Conservation (phyloP, 2,113 vertebrate genomes). For the Amphiprion percula region DNA sequence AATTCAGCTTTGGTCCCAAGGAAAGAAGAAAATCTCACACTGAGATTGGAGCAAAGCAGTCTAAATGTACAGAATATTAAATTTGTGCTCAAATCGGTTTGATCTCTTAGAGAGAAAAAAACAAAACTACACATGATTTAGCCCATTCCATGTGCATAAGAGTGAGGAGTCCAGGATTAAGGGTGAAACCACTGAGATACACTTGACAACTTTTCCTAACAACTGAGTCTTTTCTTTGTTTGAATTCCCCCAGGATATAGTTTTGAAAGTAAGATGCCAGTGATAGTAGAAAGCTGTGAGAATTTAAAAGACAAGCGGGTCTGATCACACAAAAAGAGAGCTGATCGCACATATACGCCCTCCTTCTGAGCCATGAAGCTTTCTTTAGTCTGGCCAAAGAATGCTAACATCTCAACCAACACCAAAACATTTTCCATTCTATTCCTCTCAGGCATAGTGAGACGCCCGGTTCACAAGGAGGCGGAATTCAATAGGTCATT, state of each 20-base stretch:
- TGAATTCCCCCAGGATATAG: slow-evolving; percentile 2
- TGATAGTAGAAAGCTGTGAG: slow-evolving; percentile 53
- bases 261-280: slow-evolving; percentile 27
- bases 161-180: slow-evolving; percentile 37
- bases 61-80: slow-evolving; percentile 13
- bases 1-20: slow-evolving; percentile 8
- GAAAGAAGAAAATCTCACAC: not conserved
- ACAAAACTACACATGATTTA: not conserved
- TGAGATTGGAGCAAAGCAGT: slow-evolving; percentile 12
- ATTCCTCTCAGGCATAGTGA: slow-evolving; percentile 37
- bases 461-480: slow-evolving; percentile 31
- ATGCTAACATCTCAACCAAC: slow-evolving; percentile 52
- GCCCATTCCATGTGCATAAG: too few species aligned
- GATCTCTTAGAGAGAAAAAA: slow-evolving; percentile 1
- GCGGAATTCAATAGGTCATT: slow-evolving; percentile 13
- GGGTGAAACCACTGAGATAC: slow-evolving; percentile 38
- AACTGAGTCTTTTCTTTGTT: slow-evolving; percentile 2
- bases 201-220: not conserved
- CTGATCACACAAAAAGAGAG: slow-evolving; percentile 10
- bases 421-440: slow-evolving; percentile 44
- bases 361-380: slow-evolving; percentile 25
- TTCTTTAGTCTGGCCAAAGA: slow-evolving; percentile 37
- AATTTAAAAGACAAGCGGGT: slow-evolving; percentile 57
- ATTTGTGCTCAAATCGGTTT: not conserved
- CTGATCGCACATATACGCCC: slow-evolving; percentile 5